phyloP scores from a whole-genome alignment of 2,888 invertebrate species.

The Caenorhabditis afra region DNA sequence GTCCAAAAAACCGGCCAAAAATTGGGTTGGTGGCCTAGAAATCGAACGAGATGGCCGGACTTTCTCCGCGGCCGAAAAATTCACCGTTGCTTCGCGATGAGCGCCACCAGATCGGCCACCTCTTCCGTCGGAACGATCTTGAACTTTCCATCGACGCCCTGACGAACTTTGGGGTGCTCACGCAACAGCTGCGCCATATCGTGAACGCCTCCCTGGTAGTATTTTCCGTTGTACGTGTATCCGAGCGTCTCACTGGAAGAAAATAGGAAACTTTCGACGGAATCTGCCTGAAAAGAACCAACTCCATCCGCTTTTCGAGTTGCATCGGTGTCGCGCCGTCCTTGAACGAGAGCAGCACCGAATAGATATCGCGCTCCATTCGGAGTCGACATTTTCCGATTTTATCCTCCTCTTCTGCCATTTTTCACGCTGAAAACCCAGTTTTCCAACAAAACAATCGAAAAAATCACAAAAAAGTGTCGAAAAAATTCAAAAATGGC shows the following conservation, averaged over 20 bases:
- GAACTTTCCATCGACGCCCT: neutral
- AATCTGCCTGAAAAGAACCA: neutral
- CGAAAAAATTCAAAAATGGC: no score
- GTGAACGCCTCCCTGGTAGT: conserved; percentile 33
- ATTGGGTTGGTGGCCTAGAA: no score
- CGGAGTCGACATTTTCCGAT: conserved; percentile 20
- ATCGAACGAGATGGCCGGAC: no score
- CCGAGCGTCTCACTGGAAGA: conserved; percentile 46
- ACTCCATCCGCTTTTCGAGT: conserved; percentile 40
- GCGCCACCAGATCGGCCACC: conserved; percentile 9
- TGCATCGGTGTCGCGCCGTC: conserved; percentile 30
- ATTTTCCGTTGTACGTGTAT: conserved; percentile 39
- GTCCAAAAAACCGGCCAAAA: no score
- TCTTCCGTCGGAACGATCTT: conserved; percentile 35
- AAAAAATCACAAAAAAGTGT: no score
- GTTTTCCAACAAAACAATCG: no score
- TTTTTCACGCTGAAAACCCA: neutral
- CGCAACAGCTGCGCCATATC: conserved; percentile 35
- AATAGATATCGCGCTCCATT: conserved; percentile 35
- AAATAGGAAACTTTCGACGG: neutral
- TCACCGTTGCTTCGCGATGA: conserved; percentile 37
- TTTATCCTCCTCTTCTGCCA: conserved; percentile 20
- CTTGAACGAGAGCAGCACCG: conserved; percentile 41
- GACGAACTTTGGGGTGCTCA: conserved; percentile 21
- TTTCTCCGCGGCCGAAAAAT: no score